These are phyloP conservation scores for Chlamydotis undulata DNA, from an alignment of 2,113 vertebrate species.

Conservation along the genomic window DNA sequence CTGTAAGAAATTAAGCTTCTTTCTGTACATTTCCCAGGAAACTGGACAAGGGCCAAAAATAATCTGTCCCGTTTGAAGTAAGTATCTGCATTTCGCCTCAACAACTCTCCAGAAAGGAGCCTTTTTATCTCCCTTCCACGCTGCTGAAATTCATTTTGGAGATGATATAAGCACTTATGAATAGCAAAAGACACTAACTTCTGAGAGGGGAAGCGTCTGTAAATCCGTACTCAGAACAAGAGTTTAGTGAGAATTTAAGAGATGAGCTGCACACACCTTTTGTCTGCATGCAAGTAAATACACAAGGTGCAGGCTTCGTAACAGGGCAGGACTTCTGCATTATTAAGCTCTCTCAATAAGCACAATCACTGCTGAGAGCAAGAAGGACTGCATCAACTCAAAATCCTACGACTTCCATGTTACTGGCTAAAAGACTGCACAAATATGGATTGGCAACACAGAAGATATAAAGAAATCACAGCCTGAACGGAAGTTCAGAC, in stretches of 20 bases:
- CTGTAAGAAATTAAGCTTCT: slow-evolving; percentile 18
- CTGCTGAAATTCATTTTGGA: background rate
- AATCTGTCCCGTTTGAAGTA: background rate
- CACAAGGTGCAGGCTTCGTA: background rate
- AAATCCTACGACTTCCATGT: rapidly evolving
- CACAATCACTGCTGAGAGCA: background rate
- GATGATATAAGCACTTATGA: background rate
- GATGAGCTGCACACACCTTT: background rate
- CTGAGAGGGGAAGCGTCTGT: background rate
- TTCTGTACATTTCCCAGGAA: slow-evolving; percentile 53
- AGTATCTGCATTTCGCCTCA: slow-evolving; percentile 4
- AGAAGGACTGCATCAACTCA: background rate
- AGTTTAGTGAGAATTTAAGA: background rate
- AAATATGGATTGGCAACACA: background rate
- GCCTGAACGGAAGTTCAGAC: background rate
- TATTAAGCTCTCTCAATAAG: background rate
- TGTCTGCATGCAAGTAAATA: background rate
- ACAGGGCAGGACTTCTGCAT: background rate
- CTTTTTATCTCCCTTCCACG: background rate
- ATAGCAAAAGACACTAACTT: background rate
- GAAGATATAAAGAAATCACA: background rate
- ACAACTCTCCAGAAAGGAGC: background rate
- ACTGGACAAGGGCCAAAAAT: slow-evolving; percentile 14
- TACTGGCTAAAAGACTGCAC: background rate
- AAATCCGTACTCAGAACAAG: background rate